These are phyloP conservation scores for Chorisops tibialis DNA, from an alignment of 2,888 invertebrate species.

Conservation along the genomic window DNA sequence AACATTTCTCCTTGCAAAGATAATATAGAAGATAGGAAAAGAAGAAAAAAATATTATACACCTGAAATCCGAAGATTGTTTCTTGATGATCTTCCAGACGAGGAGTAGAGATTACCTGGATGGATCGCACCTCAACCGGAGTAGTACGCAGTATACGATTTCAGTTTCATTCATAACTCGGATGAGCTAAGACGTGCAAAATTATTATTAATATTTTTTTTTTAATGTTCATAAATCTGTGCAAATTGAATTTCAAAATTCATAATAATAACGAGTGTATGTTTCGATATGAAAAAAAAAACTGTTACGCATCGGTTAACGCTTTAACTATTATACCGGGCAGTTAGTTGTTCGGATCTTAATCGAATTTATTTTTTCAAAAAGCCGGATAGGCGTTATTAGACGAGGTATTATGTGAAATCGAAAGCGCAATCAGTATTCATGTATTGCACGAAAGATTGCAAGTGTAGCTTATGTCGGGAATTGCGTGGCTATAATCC, in stretches of 20 bases:
- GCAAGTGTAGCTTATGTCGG: conserved; percentile 71
- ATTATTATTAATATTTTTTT: neutral
- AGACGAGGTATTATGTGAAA: conserved; percentile 8
- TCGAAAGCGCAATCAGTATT: conserved; percentile 16
- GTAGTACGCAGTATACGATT: conserved; percentile 22
- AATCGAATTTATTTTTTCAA: neutral
- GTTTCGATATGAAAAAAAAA: too few relatives aligned
- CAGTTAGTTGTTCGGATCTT: too few relatives aligned
- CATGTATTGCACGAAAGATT: conserved; percentile 71
- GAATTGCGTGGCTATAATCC: conserved; percentile 65
- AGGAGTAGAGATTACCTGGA: neutral
- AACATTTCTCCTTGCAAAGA: conserved; percentile 23
- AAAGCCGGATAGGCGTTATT: conserved; percentile 15
- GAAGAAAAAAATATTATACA: too few relatives aligned
- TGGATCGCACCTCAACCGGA: conserved; percentile 5
- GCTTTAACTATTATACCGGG: neutral
- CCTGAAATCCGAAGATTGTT: conserved; percentile 15
- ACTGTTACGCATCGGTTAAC: conserved; percentile 18
- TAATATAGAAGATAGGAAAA: neutral
- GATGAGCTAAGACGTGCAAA: conserved; percentile 34
- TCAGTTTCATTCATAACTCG: conserved; percentile 38
- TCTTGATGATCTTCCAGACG: conserved; percentile 13
- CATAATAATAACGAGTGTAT: neutral
- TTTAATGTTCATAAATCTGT: neutral
- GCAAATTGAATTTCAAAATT: conserved; percentile 6